phyloP scores from a whole-genome alignment of 2,888 invertebrate genomes.

The Polyploca ridens region DNA sequence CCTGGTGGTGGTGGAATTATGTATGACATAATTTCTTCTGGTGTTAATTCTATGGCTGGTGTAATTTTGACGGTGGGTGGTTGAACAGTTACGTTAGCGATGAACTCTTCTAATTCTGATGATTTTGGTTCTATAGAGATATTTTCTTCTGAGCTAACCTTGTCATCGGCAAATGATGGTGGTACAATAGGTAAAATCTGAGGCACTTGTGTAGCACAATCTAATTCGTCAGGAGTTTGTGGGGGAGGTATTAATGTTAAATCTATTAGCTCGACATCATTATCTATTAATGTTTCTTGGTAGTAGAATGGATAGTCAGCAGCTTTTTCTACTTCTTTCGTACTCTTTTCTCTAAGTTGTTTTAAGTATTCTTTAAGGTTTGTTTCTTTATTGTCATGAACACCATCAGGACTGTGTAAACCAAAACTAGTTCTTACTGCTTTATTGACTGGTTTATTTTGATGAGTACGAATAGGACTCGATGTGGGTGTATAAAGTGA shows the following conservation, averaged over 20 bases:
- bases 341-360: conserved; percentile 86
- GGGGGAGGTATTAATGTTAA: conserved; percentile 94
- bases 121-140: conserved; percentile 67
- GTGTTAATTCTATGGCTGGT: conserved; percentile 90
- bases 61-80: conserved; percentile 91
- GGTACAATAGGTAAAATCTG: conserved; percentile 90
- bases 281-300: conserved; percentile 70
- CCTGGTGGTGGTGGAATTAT: conserved; percentile 91
- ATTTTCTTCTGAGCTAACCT: conserved; percentile 59
- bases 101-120: conserved; percentile 91
- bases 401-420: conserved; percentile 90
- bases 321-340: conserved; percentile 72
- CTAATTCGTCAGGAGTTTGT: conserved; percentile 92
- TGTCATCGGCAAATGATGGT: conserved; percentile 89
- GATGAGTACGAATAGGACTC: conserved; percentile 89
- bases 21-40: conserved; percentile 93
- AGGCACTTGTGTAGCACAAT: conserved; percentile 86
- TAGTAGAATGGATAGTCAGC: conserved; percentile 77
- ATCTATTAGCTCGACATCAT: conserved; percentile 95
- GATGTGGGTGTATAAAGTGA: conserved; percentile 92
- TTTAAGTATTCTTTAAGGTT: conserved; percentile 88
- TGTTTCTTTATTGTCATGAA: conserved; percentile 83
- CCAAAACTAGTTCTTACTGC: conserved; percentile 90
- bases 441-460: conserved; percentile 71
- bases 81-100: conserved; percentile 92